phyloP scores from a whole-genome alignment of 2,113 vertebrate species.

The Sorex fumeus region DNA sequence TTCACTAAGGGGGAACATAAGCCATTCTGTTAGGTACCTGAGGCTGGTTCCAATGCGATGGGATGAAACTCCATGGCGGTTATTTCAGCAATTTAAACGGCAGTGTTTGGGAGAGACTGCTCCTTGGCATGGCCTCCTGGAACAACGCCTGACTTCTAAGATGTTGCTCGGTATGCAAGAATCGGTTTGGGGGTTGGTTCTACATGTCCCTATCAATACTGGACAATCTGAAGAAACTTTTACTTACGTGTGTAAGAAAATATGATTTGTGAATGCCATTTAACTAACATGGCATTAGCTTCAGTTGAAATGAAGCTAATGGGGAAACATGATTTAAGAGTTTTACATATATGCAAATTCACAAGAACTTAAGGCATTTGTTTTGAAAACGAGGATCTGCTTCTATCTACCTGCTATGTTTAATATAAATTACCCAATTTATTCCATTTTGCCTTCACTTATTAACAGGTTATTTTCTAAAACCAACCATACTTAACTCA shows the following conservation, averaged over 20 bases:
- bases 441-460: too few species aligned
- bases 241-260: neutral
- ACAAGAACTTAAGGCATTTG: neutral
- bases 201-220: neutral
- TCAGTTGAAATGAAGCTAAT: conserved; percentile 50
- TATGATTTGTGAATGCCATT: conserved; percentile 28
- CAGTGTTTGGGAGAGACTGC: too few species aligned
- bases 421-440: too few species aligned
- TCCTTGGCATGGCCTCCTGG: neutral
- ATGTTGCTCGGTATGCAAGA: neutral
- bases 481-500: too few species aligned
- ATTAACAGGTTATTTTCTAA: too few species aligned
- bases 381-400: too few species aligned
- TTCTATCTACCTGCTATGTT: too few species aligned
- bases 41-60: conserved; percentile 12
- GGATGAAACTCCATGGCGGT: conserved; percentile 25
- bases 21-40: neutral
- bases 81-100: too few species aligned
- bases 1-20: conserved; percentile 49
- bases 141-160: too few species aligned
- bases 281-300: conserved; percentile 36
- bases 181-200: neutral
- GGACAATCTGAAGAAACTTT: conserved; percentile 3
- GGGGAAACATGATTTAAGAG: neutral
- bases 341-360: neutral